phyloP scores from a whole-genome alignment of 1,140 invertebrate species.

The Kradibia gibbosae region DNA sequence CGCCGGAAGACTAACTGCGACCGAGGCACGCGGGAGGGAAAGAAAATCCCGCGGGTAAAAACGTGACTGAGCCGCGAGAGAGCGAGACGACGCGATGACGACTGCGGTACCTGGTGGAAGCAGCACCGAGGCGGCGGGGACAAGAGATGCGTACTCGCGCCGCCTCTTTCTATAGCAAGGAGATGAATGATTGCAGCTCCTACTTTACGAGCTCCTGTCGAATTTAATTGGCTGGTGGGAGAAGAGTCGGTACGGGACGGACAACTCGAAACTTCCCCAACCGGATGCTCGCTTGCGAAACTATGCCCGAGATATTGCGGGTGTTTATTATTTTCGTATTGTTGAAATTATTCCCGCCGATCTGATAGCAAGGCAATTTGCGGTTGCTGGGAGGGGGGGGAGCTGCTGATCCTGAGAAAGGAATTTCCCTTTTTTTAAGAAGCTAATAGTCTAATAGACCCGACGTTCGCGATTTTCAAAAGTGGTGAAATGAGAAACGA shows the following conservation, averaged over 20 bases:
- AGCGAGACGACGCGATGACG: neutral
- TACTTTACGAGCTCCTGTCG: neutral
- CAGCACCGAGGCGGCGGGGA: neutral
- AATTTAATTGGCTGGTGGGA: neutral
- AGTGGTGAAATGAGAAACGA: neutral
- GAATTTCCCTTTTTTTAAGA: neutral
- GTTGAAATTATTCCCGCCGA: neutral
- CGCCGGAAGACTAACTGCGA: neutral
- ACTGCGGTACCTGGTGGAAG: neutral
- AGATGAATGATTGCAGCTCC: neutral
- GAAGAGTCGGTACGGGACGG: too few species aligned
- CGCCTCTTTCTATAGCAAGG: too few species aligned
- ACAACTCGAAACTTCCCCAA: neutral
- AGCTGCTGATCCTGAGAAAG: neutral
- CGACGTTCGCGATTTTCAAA: neutral
- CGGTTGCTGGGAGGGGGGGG: neutral
- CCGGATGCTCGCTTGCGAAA: neutral
- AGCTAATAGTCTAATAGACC: neutral
- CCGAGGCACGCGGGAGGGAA: neutral
- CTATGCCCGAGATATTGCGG: neutral
- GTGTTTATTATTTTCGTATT: neutral
- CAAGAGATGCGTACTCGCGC: neutral
- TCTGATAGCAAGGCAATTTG: neutral
- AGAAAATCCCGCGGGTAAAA: constrained; percentile 37
- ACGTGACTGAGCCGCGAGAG: neutral